These are phyloP conservation scores for Cromileptes altivelis DNA, from an alignment of 2,113 vertebrate genomes.

Conservation along the genomic window DNA sequence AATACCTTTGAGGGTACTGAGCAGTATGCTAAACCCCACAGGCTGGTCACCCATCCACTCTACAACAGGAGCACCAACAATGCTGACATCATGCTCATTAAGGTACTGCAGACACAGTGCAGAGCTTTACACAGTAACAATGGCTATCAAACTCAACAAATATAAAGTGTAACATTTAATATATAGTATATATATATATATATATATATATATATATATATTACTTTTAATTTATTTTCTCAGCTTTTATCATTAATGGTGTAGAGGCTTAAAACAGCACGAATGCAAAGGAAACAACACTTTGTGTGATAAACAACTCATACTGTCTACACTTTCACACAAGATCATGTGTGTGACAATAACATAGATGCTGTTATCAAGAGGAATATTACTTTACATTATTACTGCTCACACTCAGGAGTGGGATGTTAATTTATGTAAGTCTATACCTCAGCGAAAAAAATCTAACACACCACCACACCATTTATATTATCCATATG, in stretches of 20 bases:
- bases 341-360: neutral
- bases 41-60: conserved; percentile 81
- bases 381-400: neutral
- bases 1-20: conserved; percentile 84
- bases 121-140: neutral
- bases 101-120: conserved; percentile 73
- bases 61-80: conserved; percentile 84
- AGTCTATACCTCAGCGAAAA: neutral
- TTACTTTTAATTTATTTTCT: neutral
- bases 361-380: neutral
- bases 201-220: too few species aligned
- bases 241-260: neutral
- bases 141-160: neutral
- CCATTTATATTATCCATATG: neutral
- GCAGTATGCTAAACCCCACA: conserved; percentile 81
- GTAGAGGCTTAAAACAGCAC: neutral
- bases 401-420: neutral
- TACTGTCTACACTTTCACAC: neutral
- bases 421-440: neutral
- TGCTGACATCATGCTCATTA: conserved; percentile 88
- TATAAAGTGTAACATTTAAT: neutral
- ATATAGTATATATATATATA: neutral
- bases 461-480: neutral
- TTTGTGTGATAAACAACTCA: neutral
- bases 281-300: neutral